These are phyloP conservation scores for Bradypodion ventrale DNA, from an alignment of 2,797 vertebrate genomes.

Conservation along the genomic window DNA sequence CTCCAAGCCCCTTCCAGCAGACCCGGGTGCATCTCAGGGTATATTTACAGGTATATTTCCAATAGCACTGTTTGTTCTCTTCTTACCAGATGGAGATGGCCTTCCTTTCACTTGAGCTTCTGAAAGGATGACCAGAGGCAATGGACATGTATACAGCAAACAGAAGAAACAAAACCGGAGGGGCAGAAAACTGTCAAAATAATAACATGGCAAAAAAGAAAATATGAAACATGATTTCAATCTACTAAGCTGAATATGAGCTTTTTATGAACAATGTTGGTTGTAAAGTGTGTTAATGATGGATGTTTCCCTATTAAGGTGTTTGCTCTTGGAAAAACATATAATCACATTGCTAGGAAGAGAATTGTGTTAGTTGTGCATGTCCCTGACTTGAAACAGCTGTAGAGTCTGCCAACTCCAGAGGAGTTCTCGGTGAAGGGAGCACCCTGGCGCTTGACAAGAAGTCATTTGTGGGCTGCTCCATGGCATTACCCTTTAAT, in stretches of 20 bases:
- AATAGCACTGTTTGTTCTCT: slow-evolving; percentile 6
- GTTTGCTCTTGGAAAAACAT: slow-evolving; percentile 63
- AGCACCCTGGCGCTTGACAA: no score
- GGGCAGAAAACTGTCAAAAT: slow-evolving; percentile 50
- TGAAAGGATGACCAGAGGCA: slow-evolving; percentile 50
- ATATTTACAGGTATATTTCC: slow-evolving; percentile 24
- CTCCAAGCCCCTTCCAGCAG: slow-evolving; percentile 52
- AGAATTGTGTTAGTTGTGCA: background rate
- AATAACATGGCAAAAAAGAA: slow-evolving; percentile 53
- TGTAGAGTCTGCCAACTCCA: no score
- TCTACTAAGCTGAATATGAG: slow-evolving; percentile 63
- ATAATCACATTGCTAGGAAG: slow-evolving; percentile 74
- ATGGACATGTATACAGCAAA: slow-evolving; percentile 5
- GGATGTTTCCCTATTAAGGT: slow-evolving; percentile 50
- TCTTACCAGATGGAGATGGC: slow-evolving; percentile 36
- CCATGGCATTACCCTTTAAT: no score
- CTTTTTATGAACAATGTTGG: slow-evolving; percentile 53
- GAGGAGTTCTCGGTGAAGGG: no score
- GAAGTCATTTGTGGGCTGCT: no score
- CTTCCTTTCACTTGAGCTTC: slow-evolving; percentile 47
- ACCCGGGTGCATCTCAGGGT: slow-evolving; percentile 30
- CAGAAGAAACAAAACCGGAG: slow-evolving; percentile 39
- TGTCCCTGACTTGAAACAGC: no score
- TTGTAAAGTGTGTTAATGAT: slow-evolving; percentile 64
- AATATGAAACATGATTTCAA: slow-evolving; percentile 57